Conservation (phyloP, 2,888 invertebrate genomes). For the Ganaspis brasiliensis region DNA sequence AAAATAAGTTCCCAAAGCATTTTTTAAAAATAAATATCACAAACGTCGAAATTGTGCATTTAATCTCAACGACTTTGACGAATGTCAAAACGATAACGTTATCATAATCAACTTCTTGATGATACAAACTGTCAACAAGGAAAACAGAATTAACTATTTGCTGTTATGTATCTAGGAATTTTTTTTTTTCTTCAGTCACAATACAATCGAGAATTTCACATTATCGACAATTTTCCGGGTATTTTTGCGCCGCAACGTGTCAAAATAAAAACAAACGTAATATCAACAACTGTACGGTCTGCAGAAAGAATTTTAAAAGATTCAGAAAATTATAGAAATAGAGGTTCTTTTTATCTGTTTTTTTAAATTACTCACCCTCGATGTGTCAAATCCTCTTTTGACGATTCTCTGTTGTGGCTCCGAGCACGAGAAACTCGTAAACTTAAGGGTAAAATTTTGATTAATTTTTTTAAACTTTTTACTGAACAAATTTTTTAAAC, state of each 20-base stretch:
- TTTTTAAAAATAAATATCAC: neutral
- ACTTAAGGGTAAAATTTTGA: neutral
- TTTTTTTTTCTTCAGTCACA: neutral
- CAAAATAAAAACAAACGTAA: neutral
- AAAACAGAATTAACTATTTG: constrained; percentile 20
- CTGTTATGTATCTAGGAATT: constrained; percentile 2
- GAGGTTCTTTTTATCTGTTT: too few species aligned
- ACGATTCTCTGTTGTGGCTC: neutral
- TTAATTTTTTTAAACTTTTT: constrained; percentile 44
- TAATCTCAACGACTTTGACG: constrained; percentile 22
- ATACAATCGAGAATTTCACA: neutral
- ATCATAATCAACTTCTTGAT: constrained; percentile 8
- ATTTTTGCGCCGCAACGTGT: neutral
- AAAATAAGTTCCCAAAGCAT: too few species aligned
- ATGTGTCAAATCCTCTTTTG: constrained; percentile 2
- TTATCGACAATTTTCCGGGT: neutral
- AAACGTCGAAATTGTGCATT: neutral
- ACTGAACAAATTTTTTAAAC: too few species aligned
- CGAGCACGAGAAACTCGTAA: neutral
- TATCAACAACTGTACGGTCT: neutral
- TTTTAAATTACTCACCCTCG: constrained; percentile 11
- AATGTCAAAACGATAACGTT: constrained; percentile 34
- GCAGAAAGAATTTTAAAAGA: constrained; percentile 7
- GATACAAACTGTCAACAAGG: constrained; percentile 31
- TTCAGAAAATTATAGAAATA: neutral